phyloP scores from a whole-genome alignment of 2,888 invertebrate genomes.

The Drosophila austrosaltans region DNA sequence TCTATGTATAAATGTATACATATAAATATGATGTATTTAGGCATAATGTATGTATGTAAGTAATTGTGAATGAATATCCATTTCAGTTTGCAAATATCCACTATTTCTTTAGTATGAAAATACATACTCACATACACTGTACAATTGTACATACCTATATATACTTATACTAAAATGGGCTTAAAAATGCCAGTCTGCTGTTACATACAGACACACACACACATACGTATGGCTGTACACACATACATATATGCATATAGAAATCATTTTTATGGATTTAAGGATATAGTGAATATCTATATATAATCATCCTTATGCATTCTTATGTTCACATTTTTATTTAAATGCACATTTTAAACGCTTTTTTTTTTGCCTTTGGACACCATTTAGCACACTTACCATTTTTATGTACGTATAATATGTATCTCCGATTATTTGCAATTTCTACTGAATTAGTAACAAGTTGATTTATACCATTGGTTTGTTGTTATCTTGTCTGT shows the following conservation, averaged over 20 bases:
- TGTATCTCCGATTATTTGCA: conserved; percentile 20
- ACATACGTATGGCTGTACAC: conserved; percentile 20
- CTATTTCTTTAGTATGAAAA: conserved; percentile 4
- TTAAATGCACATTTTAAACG: neutral
- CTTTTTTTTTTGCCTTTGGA: neutral
- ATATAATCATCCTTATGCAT: neutral
- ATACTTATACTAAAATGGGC: conserved; percentile 7
- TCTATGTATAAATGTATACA: neutral
- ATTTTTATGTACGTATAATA: conserved; percentile 37
- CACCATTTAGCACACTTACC: conserved; percentile 36
- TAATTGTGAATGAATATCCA: neutral
- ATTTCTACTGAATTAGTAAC: conserved; percentile 16
- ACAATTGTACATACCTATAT: conserved; percentile 3
- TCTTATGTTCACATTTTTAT: neutral
- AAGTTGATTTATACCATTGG: conserved; percentile 38
- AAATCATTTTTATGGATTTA: neutral
- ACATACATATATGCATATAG: neutral
- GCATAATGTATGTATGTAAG: neutral
- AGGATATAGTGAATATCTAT: neutral
- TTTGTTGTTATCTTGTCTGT: conserved; percentile 16
- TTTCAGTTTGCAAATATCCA: neutral
- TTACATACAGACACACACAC: conserved; percentile 21
- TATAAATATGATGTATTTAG: neutral
- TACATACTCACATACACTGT: conserved; percentile 6
- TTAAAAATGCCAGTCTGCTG: neutral